phyloP scores from a whole-genome alignment of 2,888 invertebrate species.

The Lepidochrysops patricia region DNA sequence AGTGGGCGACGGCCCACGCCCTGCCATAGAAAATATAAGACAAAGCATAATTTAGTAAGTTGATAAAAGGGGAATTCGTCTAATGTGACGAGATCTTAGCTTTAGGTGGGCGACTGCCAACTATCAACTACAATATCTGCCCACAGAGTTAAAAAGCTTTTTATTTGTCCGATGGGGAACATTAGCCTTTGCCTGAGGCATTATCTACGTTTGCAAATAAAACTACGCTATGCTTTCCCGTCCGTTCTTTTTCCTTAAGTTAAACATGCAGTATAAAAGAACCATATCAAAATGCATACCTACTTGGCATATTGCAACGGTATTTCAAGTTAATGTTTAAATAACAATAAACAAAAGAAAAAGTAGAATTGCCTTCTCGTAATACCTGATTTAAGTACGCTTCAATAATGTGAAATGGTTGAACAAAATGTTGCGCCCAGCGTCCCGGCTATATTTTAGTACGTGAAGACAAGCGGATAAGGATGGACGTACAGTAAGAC shows the following conservation, averaged over 20 bases:
- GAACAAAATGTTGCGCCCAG: constrained; percentile 18
- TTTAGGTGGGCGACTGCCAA: neutral
- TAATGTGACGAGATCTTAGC: neutral
- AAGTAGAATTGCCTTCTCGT: neutral
- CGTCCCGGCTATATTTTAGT: constrained; percentile 2
- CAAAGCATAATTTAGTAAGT: neutral
- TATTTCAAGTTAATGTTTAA: neutral
- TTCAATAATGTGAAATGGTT: constrained; percentile 18
- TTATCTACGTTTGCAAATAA: too few species aligned
- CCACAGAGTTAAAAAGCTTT: too few species aligned
- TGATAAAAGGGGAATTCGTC: neutral
- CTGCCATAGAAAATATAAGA: neutral
- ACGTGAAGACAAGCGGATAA: constrained; percentile 11
- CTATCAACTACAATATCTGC: neutral
- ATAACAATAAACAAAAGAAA: neutral
- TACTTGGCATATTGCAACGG: neutral
- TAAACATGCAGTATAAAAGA: too few species aligned
- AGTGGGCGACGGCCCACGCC: neutral
- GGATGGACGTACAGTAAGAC: neutral
- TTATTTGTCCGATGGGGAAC: too few species aligned
- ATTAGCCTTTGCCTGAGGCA: too few species aligned
- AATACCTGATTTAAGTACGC: constrained; percentile 20
- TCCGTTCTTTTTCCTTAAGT: too few species aligned
- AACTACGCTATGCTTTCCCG: too few species aligned
- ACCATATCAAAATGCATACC: neutral